These are phyloP conservation scores for Scaeva pyrastri DNA, from an alignment of 2,888 invertebrate species.

Conservation along the genomic window DNA sequence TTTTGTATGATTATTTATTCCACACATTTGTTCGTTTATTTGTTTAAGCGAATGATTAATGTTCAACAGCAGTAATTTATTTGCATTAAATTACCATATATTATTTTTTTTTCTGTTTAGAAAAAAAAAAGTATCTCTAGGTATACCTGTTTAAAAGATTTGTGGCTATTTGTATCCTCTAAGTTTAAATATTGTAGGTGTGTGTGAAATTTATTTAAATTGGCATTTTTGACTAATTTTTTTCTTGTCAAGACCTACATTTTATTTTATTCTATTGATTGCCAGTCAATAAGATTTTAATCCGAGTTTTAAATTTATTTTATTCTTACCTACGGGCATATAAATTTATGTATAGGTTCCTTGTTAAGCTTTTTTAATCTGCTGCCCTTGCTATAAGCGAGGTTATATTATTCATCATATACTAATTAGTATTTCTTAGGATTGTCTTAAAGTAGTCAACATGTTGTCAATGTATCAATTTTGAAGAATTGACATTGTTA, in stretches of 20 bases:
- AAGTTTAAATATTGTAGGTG: conserved; percentile 15
- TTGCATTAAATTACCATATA: conserved; percentile 81
- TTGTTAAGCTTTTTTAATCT: conserved; percentile 1
- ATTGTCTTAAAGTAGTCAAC: conserved; percentile 16
- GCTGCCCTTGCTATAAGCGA: not conserved
- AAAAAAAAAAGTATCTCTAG: not conserved
- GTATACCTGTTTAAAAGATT: conserved; percentile 9
- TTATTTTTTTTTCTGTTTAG: conserved; percentile 22
- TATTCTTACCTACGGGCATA: not conserved
- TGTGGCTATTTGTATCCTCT: not conserved
- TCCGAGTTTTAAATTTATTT: conserved; percentile 22
- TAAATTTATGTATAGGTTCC: not conserved
- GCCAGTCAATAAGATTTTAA: conserved; percentile 30
- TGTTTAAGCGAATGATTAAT: conserved; percentile 75
- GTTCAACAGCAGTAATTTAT: conserved; percentile 81
- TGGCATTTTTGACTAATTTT: conserved; percentile 56
- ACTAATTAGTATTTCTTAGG: conserved; percentile 14
- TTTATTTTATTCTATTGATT: conserved; percentile 53
- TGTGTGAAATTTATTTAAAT: conserved; percentile 35
- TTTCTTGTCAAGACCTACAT: conserved; percentile 30
- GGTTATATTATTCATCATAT: not conserved
- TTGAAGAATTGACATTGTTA: conserved; percentile 3
- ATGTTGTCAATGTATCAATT: conserved; percentile 10
- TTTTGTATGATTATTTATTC: conserved; percentile 19
- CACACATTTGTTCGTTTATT: conserved; percentile 71